Percentiles rank a stretch among this genome's conserved stretches.
Conservation (phyloP, 1,140 invertebrate genomes). For the Drosophila insularis region DNA sequence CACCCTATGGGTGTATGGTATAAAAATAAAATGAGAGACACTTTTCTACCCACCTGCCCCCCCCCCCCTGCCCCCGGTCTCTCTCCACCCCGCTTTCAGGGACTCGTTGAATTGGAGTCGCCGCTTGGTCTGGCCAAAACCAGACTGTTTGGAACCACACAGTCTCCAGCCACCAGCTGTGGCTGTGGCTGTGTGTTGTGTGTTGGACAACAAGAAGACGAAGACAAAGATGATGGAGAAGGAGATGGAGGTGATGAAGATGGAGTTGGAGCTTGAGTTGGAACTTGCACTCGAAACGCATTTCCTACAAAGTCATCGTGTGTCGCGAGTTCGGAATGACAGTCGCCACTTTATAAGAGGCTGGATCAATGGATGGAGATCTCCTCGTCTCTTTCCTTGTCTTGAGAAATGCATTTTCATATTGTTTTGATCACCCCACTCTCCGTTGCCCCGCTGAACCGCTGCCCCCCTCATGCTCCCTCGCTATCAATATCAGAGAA, state of each 20-base stretch:
- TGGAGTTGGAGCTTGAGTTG: neutral
- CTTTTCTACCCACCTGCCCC: conserved; percentile 43
- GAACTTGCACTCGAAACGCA: conserved; percentile 53
- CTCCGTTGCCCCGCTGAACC: neutral
- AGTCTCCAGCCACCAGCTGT: conserved; percentile 60
- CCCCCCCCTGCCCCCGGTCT: neutral
- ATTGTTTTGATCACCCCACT: conserved; percentile 68
- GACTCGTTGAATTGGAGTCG: conserved; percentile 38
- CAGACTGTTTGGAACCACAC: conserved; percentile 74
- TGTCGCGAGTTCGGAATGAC: conserved; percentile 53
- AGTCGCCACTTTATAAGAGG: conserved; percentile 77
- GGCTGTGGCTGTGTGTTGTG: conserved; percentile 43
- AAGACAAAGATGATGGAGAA: neutral
- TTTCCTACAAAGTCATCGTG: conserved; percentile 76
- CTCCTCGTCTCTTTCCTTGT: conserved; percentile 44
- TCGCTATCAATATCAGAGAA: conserved; percentile 19
- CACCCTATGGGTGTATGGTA: too few relatives aligned
- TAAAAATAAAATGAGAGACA: conserved; percentile 41
- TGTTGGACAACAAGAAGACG: neutral
- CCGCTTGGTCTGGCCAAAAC: conserved; percentile 68
- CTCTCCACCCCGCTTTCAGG: too few relatives aligned
- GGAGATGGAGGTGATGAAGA: neutral
- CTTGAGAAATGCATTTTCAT: conserved; percentile 75
- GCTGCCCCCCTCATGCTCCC: neutral
- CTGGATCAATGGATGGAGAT: conserved; percentile 63